Base-by-base conservation (phyloP, 2,888 invertebrate species). In the Lottia gigantea region DNA sequence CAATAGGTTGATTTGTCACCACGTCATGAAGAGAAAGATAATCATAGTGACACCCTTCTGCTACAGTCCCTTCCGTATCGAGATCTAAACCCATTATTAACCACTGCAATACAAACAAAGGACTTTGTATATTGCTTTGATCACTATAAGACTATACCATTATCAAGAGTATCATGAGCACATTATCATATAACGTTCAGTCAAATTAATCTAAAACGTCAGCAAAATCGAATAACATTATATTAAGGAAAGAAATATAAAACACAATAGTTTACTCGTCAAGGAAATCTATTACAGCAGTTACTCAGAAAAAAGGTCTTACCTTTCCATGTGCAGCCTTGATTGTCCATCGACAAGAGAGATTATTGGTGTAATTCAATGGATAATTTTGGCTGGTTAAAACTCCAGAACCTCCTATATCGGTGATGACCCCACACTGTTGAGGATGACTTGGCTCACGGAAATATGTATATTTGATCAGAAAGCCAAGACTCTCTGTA, bases 381-480 rank as follows among this genome's bases (percentile, higher is more conserved):
- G 81, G 81, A 70, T 78, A 79, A 67, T 77, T 72, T 55, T 74
- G 74, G 67, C 78, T 78, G 16, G 69, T 72, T 25, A 82, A 74
- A 23, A 69, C 65, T 7, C 82, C 81, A 19, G 23, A 12, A 2
- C 12, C 23, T 23, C 19, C 23, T 7, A 55, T 12, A 23, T 23
- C 14, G 6, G 23, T 19, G 55, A 23, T 11, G 23, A 19, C 23
- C 12, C 14, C 14, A 55, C 55, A 55, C 11, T 14, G 19, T 11
- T 3, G 23, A 23, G 11, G 2, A 11, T 19, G 55, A 23, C 23
- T 19, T 19, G 19, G 23, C 2, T 55, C 14, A 12, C 23, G 55
- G 23, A 55, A 19, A 55, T 19, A 55, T 11, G 11, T 55, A 23
- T 55, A 55, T 55, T 1, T 55, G 19, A 55, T 55, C 19, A 55